Base-by-base conservation (phyloP, 2,113 vertebrate species). In the Mormyrus iriodes region DNA sequence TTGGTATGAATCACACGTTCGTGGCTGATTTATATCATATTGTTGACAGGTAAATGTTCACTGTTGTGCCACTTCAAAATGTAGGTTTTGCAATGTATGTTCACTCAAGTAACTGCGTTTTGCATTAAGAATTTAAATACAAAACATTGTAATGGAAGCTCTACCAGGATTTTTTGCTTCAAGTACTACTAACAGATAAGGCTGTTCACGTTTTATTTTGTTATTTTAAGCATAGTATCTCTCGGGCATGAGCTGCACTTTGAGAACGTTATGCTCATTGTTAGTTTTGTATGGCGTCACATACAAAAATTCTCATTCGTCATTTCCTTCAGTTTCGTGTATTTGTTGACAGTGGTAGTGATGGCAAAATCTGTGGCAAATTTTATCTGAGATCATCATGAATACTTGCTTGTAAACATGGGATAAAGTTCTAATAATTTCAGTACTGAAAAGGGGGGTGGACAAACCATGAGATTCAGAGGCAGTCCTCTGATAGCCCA, bases 1-100 rank as follows among this genome's bases (percentile, higher is more conserved):
- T 87, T 92, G 92, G 90, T 73, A 90, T 91, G 24, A 90, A 91
- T 90, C 89, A 86, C 90, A 24, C 92, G 88, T 94, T 91, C 91
- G 84, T 85, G 86, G n/a, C 21, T 48, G 52, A 86, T 90, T 91
- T 15, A 27, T 12, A 52, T 82, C 35, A 21, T 39, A 19, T 31
- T 88, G 12, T 52, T 90, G 91, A 90, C 90, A 91, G 92, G 91
- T 91, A 90, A 1, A 87, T 91, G 90, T 73, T 89, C 89, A 91
- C 92, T 90, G 92, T 94, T 91, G 88, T 52, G 39, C 39, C 15
- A 24, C 21, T 84, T 53, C 85, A 86, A 86, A 86, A 86, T 88
- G 48, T 35, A 42, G 35, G 46, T 49, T 82, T 52, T 42, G 12
- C 12, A 86, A 35, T 39, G 17, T 53, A 31, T 52, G n/a, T 52